Percentiles rank a stretch among this genome's conserved stretches.
phyloP scores from a whole-genome alignment of 1,140 invertebrate genomes.

The Cyclargus thomasi region DNA sequence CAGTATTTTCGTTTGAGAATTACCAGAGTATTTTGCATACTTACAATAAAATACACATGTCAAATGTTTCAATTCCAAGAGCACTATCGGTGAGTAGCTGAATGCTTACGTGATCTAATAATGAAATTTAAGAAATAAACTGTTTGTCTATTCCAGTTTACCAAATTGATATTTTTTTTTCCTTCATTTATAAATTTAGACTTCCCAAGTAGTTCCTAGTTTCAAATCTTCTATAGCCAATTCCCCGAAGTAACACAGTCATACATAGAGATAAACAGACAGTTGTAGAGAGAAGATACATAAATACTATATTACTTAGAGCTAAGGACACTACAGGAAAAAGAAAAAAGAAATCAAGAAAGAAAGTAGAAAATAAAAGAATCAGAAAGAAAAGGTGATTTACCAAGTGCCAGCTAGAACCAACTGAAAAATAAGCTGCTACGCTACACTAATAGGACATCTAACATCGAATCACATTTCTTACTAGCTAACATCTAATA shows the following conservation, averaged over 20 bases:
- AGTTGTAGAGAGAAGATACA: conserved; percentile 6
- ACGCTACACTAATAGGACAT: conserved; percentile 62
- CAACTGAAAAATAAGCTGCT: conserved; percentile 58
- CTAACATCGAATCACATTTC: conserved; percentile 47
- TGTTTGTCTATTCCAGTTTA: conserved; percentile 1
- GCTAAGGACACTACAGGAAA: conserved; percentile 12
- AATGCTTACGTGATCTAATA: background rate
- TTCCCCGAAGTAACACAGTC: background rate
- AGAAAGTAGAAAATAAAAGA: conserved; percentile 49
- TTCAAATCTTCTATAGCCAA: conserved; percentile 1
- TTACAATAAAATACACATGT: background rate
- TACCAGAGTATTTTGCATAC: background rate
- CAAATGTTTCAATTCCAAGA: background rate
- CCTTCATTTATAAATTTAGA: background rate
- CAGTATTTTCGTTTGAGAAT: background rate
- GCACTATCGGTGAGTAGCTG: background rate
- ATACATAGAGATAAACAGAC: background rate
- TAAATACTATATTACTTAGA: background rate
- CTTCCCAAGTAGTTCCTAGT: background rate
- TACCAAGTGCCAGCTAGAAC: conserved; percentile 70
- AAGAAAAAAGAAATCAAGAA: conserved; percentile 35
- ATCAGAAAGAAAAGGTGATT: conserved; percentile 59
- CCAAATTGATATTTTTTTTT: background rate
- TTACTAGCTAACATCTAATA: conserved; percentile 3
- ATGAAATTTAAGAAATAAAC: background rate